phyloP scores from a whole-genome alignment of 2,113 vertebrate genomes.

The Ctenodactylus gundi region DNA sequence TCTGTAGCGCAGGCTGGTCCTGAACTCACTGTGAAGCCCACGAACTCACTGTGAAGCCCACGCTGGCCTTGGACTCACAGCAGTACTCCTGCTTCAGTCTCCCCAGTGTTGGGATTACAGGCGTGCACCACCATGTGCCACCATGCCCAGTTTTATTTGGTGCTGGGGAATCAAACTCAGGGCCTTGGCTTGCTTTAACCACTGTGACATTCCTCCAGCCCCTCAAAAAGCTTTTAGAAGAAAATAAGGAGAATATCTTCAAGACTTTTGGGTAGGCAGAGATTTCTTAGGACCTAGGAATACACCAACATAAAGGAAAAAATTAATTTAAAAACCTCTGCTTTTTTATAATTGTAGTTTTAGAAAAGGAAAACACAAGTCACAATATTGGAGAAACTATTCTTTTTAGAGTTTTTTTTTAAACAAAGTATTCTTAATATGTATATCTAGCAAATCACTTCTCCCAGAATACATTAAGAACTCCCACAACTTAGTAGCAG shows the following conservation, averaged over 20 bases:
- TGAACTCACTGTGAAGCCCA: too few species aligned
- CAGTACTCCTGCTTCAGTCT: too few species aligned
- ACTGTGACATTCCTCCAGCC: too few species aligned
- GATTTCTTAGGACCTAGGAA: neutral
- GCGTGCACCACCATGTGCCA: too few species aligned
- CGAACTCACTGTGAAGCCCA: too few species aligned
- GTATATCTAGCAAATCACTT: neutral
- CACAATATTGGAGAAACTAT: neutral
- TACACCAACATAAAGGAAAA: neutral
- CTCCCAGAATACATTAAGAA: neutral
- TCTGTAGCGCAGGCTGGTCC: too few species aligned
- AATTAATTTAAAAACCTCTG: neutral
- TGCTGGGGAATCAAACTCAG: too few species aligned
- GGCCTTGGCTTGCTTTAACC: too few species aligned
- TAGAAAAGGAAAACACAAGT: neutral
- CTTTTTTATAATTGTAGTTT: neutral
- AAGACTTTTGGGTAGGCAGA: neutral
- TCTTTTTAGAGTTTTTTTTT: neutral
- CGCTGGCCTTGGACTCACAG: too few species aligned
- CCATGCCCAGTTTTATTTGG: too few species aligned
- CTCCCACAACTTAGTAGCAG: neutral
- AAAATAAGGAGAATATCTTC: neutral
- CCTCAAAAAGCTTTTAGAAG: neutral
- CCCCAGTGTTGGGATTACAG: too few species aligned
- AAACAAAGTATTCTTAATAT: neutral